These are phyloP conservation scores for Antennarius maculatus DNA, from an alignment of 2,797 vertebrate genomes.

Conservation along the genomic window DNA sequence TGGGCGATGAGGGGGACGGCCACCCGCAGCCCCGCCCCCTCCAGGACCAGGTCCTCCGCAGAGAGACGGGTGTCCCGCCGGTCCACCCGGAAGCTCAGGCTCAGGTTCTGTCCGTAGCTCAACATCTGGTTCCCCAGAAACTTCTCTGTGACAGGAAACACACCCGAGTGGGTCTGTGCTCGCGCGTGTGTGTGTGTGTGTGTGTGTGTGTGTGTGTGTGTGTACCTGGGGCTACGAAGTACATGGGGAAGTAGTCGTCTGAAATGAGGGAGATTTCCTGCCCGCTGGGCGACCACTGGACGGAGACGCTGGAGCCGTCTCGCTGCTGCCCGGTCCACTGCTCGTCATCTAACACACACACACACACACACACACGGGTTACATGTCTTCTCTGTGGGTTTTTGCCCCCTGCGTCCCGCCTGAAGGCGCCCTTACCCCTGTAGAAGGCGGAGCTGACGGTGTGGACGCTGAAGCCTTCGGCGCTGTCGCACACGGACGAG, in stretches of 20 bases:
- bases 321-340: slow-evolving; percentile 90
- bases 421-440: slow-evolving; percentile 77
- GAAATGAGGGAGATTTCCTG: slow-evolving; percentile 90
- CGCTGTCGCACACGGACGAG: slow-evolving; percentile 91
- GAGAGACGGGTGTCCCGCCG: slow-evolving; percentile 91
- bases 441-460: slow-evolving; percentile 84
- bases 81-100: slow-evolving; percentile 90
- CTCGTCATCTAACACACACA: slow-evolving; percentile 82
- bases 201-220: slow-evolving; percentile 14
- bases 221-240: slow-evolving; percentile 92
- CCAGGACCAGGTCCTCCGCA: slow-evolving; percentile 93
- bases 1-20: slow-evolving; percentile 94
- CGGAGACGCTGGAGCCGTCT: slow-evolving; percentile 81
- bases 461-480: slow-evolving; percentile 85
- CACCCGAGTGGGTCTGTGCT: neutral
- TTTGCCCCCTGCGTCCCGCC: neutral
- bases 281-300: slow-evolving; percentile 86
- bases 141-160: slow-evolving; percentile 80
- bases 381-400: neutral
- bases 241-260: slow-evolving; percentile 93
- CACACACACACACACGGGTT: neutral
- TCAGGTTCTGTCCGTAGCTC: slow-evolving; percentile 96
- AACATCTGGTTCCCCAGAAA: slow-evolving; percentile 92
- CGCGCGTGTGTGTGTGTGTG: slow-evolving; percentile 8
- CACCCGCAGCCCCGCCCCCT: slow-evolving; percentile 88